Evolutionary conservation across 2,888 invertebrate genomes (phyloP).

Genomic region (Ganaspis brasiliensis): DNA sequence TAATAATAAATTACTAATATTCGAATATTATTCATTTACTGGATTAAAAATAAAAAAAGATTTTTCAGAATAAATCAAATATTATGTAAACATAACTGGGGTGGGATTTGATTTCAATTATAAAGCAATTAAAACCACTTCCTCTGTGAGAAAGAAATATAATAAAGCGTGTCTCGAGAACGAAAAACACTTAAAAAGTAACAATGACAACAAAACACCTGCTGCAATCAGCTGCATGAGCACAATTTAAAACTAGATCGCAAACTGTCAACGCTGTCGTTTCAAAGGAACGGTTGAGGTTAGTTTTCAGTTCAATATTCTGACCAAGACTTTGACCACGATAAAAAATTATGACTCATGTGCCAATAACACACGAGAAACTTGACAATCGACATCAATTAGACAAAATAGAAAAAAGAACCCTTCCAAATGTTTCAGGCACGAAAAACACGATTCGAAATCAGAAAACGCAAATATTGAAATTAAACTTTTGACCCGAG

Average conservation of each 20-base stretch:
- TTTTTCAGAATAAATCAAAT: too few species aligned
- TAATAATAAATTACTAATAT: not conserved
- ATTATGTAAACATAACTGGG: too few species aligned
- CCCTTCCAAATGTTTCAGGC: not conserved
- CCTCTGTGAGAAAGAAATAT: too few species aligned
- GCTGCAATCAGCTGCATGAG: not conserved
- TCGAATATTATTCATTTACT: too few species aligned
- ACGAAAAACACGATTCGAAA: not conserved
- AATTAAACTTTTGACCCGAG: not conserved
- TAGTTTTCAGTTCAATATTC: slow-evolving; percentile 24
- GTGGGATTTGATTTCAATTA: not conserved
- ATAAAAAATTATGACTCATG: slow-evolving; percentile 18
- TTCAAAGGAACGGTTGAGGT: slow-evolving; percentile 2
- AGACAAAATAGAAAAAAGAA: too few species aligned
- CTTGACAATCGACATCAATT: not conserved
- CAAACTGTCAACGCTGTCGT: slow-evolving; percentile 7
- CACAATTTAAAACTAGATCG: slow-evolving; percentile 1
- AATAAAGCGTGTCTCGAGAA: too few species aligned
- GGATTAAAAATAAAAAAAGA: too few species aligned
- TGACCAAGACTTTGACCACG: not conserved
- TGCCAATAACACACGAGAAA: not conserved
- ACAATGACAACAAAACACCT: not conserved
- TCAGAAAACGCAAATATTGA: not conserved
- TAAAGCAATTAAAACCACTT: not conserved
- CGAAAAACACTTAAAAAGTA: too few species aligned